phyloP scores from a whole-genome alignment of 2,113 vertebrate species.

The Corythornis madagascariensis region DNA sequence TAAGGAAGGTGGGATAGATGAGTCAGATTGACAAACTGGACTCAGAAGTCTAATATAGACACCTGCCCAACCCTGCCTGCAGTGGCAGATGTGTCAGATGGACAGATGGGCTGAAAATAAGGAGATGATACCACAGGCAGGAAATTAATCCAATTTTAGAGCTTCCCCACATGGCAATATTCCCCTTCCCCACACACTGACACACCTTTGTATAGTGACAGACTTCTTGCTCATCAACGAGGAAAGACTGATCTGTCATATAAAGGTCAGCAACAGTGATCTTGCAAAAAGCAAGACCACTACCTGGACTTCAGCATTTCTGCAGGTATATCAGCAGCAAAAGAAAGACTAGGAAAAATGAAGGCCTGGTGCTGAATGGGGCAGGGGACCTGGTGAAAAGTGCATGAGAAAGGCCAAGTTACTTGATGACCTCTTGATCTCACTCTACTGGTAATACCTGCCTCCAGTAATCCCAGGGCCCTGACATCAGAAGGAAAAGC shows the following conservation, averaged over 20 bases:
- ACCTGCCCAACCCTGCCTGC: not conserved
- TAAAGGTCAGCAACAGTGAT: not conserved
- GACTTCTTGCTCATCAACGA: not conserved
- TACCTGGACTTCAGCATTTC: not conserved
- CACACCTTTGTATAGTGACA: not conserved
- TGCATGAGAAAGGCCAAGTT: not conserved
- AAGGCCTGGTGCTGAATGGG: not conserved
- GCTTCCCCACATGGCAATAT: not conserved
- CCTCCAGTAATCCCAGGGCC: not conserved
- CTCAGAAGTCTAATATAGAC: too few species aligned
- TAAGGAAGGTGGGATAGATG: not conserved
- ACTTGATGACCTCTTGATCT: not conserved
- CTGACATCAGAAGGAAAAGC: not conserved
- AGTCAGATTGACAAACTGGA: not conserved
- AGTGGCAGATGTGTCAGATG: not conserved
- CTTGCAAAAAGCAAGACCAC: not conserved
- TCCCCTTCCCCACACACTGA: not conserved
- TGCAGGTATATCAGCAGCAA: not conserved
- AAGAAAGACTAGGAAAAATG: not conserved
- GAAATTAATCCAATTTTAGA: not conserved
- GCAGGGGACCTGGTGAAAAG: not conserved
- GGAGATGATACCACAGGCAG: not conserved
- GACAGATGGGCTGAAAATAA: not conserved
- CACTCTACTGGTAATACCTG: not conserved
- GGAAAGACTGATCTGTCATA: not conserved